These are phyloP conservation scores for Cremastobaeus sp. DNA, from an alignment of 2,888 invertebrate genomes.

Conservation along the genomic window DNA sequence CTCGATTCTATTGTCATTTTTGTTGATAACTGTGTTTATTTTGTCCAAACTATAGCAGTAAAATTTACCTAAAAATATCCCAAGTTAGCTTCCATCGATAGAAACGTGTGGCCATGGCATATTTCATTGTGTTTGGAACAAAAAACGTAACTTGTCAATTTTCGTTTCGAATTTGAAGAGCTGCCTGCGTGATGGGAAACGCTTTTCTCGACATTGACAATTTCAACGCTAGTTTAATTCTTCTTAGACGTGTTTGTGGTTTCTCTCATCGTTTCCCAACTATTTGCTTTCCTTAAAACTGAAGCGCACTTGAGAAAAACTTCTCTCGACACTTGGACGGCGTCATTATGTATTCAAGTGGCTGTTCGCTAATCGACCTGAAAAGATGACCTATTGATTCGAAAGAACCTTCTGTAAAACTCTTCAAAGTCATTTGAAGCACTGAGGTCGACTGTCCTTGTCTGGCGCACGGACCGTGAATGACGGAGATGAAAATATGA, in stretches of 20 bases:
- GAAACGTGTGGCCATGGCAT: too few species aligned
- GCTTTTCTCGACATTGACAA: too few species aligned
- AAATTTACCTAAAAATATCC: too few species aligned
- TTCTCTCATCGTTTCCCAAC: conserved; percentile 34
- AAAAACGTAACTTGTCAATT: too few species aligned
- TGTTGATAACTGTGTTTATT: too few species aligned
- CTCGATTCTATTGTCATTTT: too few species aligned
- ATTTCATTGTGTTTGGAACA: too few species aligned
- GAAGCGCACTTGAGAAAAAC: conserved; percentile 22
- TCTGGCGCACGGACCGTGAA: too few species aligned
- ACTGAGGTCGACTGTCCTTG: not conserved
- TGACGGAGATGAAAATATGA: not conserved
- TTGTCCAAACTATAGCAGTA: too few species aligned
- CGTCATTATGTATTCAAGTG: conserved; percentile 60
- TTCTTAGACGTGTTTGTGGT: conserved; percentile 16
- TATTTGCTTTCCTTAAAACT: conserved; percentile 45
- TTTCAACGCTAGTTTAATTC: conserved; percentile 2
- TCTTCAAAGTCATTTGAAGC: conserved; percentile 22
- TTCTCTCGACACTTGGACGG: conserved; percentile 21
- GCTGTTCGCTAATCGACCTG: conserved; percentile 63
- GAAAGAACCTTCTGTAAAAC: conserved; percentile 13
- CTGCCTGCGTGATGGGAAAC: too few species aligned
- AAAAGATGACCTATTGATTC: conserved; percentile 58
- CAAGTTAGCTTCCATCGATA: too few species aligned
- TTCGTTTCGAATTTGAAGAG: too few species aligned